Conservation (phyloP, 2,888 invertebrate species). For the Corythucha ciliata region DNA sequence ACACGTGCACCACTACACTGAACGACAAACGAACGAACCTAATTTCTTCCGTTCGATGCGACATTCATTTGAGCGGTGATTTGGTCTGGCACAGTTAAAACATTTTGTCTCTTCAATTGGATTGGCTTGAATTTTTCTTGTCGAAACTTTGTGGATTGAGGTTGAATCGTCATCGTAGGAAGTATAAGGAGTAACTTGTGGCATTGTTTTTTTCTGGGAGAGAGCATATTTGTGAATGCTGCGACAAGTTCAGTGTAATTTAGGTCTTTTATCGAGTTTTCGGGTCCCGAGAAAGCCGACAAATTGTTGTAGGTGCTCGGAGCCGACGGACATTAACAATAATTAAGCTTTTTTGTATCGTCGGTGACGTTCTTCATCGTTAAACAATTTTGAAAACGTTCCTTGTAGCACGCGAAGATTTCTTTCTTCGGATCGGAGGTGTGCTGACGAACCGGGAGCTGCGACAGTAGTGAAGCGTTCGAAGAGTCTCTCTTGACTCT, state of each 20-base stretch:
- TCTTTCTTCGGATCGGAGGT: conserved; percentile 24
- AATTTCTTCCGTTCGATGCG: background rate
- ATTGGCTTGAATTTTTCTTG: background rate
- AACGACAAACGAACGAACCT: no score
- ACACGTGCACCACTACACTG: no score
- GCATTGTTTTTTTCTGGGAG: conserved; percentile 21
- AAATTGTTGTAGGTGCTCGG: conserved; percentile 28
- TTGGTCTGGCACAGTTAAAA: background rate
- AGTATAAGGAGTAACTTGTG: no score
- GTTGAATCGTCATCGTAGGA: no score
- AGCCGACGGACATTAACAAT: no score
- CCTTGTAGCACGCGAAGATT: conserved; percentile 22
- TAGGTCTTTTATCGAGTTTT: conserved; percentile 18
- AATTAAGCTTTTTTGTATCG: conserved; percentile 15
- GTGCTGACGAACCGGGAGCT: no score
- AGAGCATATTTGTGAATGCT: conserved; percentile 18
- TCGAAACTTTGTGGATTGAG: no score
- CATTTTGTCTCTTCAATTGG: background rate
- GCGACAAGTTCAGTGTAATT: conserved; percentile 6
- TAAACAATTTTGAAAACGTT: conserved; percentile 24
- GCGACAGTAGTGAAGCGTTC: no score
- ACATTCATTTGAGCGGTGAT: conserved; percentile 4
- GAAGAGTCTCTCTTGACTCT: no score
- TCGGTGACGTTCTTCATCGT: conserved; percentile 20
- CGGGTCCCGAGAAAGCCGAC: conserved; percentile 20